Conservation (phyloP, 2,113 vertebrate genomes). For the Dromas ardeola region DNA sequence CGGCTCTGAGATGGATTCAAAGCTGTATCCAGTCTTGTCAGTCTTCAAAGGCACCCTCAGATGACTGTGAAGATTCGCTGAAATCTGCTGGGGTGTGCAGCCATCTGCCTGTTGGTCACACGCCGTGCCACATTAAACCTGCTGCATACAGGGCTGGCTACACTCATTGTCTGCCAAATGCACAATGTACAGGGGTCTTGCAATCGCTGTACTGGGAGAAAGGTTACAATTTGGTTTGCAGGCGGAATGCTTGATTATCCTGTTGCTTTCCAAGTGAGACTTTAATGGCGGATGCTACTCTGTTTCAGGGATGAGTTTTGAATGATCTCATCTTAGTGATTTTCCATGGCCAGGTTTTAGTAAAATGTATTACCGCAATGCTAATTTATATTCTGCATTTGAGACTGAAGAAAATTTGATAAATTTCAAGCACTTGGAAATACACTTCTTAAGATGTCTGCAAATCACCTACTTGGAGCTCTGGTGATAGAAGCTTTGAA, state of each 20-base stretch:
- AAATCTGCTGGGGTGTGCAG: background rate
- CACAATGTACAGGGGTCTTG: accelerated
- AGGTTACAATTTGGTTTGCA: background rate
- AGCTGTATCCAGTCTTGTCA: background rate
- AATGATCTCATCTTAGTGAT: background rate
- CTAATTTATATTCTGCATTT: background rate
- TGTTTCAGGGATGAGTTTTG: background rate
- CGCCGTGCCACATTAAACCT: background rate
- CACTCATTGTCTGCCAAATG: background rate
- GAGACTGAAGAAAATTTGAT: background rate
- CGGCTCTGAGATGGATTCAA: background rate
- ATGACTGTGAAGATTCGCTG: background rate
- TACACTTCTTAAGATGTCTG: background rate
- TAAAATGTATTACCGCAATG: background rate
- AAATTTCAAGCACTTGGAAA: background rate
- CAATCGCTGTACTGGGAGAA: background rate
- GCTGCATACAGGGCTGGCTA: background rate
- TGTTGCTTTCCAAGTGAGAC: background rate
- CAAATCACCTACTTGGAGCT: background rate
- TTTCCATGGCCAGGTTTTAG: background rate
- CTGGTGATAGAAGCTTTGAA: background rate
- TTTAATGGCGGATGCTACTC: background rate
- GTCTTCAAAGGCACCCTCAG: background rate
- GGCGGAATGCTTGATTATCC: background rate
- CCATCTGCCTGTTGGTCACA: background rate